Evolutionary conservation across 2,797 vertebrate genomes (phyloP), one percentile per base, ranked within the genome.

Genomic region (Cryptoblepharus egeriae): DNA sequence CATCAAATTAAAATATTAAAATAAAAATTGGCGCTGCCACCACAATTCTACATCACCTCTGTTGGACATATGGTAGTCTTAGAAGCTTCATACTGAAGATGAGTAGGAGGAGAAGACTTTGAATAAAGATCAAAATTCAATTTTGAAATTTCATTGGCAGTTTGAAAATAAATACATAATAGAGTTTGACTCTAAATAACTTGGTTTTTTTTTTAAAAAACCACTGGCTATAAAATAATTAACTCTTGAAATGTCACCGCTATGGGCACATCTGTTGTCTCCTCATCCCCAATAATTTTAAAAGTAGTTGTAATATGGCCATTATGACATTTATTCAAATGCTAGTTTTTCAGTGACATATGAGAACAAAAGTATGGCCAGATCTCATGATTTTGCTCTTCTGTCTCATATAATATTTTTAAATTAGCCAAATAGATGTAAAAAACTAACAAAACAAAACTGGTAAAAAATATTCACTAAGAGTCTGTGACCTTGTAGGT

Each of bases 341-440:
- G 88, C 65, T 72, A 73, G 79, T 87, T 85, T 82, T 85, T 90
- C 90, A 81, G 84, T 69, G 76, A 49, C 37, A 60, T 85, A 74
- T 77, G 90, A 81, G 85, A 80, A 67, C 84, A 79, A 9, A 57
- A 55, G 30, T 67, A 77, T 11, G 52, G 79, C 88, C 81, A 86
- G 89, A 88, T 82, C 64, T 52, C 52, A 75, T 75, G 75, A 42
- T 76, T 89, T 83, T 60, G 49, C 11, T 55, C 67, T 85, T 83
- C 82, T 88, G 32, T 88, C 80, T 67, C 80, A 70, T 83, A 78
- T 87, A 81, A 82, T 87, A 83, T 93, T 91, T 69, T 76, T 86
- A 90, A 89, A 92, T 91, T 88, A 81, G 76, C 85, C 84, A 84
- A 93, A 82, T 88, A 90, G 91, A 92, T 92, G 89, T 22, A 26